phyloP scores from a whole-genome alignment of 2,888 invertebrate genomes.

The Ischnura elegans region DNA sequence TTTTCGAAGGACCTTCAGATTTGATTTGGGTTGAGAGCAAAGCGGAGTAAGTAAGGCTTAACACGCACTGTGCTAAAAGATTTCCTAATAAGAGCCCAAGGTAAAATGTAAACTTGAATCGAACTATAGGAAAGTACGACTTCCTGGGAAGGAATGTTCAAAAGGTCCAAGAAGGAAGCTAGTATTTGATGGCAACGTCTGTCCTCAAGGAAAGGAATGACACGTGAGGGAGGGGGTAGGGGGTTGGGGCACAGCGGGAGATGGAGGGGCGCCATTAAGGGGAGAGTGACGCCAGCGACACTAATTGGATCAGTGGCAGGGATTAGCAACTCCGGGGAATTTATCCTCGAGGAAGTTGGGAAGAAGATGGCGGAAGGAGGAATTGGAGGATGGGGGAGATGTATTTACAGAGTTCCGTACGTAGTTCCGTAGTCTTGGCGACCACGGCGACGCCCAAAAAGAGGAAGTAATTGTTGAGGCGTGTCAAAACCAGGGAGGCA shows the following conservation, averaged over 20 bases:
- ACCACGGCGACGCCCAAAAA: no score
- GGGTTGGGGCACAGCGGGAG: neutral
- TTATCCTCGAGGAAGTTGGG: slow-evolving; percentile 40
- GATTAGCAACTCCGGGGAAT: slow-evolving; percentile 55
- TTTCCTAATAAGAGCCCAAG: no score
- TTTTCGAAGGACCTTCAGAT: no score
- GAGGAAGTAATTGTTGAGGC: no score
- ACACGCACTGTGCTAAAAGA: no score
- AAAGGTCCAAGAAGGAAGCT: neutral
- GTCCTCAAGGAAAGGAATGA: neutral
- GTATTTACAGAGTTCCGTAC: neutral
- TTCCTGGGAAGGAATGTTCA: no score
- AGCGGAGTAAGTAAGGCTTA: no score
- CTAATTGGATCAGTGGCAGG: slow-evolving; percentile 62
- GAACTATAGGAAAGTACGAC: no score
- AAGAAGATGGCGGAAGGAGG: neutral
- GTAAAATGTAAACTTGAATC: no score
- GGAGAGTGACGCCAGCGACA: slow-evolving; percentile 36
- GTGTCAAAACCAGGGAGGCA: no score
- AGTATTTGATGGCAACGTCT: neutral
- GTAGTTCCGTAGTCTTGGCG: neutral
- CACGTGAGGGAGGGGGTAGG: neutral
- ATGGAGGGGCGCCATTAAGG: neutral
- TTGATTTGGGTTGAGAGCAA: no score
- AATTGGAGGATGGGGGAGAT: neutral